These are phyloP conservation scores for Neoniphon sammara DNA, from an alignment of 2,797 vertebrate species.

Conservation along the genomic window DNA sequence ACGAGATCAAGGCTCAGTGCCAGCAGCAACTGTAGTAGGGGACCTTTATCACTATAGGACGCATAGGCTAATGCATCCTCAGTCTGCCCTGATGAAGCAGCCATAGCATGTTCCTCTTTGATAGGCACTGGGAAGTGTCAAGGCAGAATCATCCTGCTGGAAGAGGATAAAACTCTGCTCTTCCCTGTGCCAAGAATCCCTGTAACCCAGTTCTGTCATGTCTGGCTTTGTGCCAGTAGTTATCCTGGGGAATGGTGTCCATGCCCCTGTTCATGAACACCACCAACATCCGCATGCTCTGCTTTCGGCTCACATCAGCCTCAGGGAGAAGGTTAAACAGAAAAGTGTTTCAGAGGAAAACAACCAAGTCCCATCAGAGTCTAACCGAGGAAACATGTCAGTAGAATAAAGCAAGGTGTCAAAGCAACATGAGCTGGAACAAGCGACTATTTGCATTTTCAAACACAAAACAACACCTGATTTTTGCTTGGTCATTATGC, in stretches of 20 bases:
- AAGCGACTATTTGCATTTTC: constrained; percentile 32
- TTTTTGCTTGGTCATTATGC: constrained; percentile 1
- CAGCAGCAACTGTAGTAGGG: constrained; percentile 53
- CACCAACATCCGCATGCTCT: constrained; percentile 19
- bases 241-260: constrained; percentile 6
- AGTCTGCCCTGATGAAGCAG: constrained; percentile 39
- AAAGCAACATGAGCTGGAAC: constrained; percentile 5
- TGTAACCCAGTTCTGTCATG: constrained; percentile 41
- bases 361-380: constrained; percentile 29
- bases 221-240: constrained; percentile 42
- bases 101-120: constrained; percentile 35
- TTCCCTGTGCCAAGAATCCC: constrained; percentile 12
- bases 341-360: constrained; percentile 30
- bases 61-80: constrained; percentile 60
- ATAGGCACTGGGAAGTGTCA: constrained; percentile 38
- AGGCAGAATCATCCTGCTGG: constrained; percentile 33
- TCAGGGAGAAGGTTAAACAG: constrained; percentile 33
- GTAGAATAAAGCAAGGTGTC: constrained; percentile 30
- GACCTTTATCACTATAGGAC: constrained; percentile 56
- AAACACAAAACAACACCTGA: constrained; percentile 2
- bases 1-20: constrained; percentile 57
- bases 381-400: constrained; percentile 13
- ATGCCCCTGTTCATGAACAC: constrained; percentile 31
- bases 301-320: constrained; percentile 28
- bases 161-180: constrained; percentile 17